Base-by-base conservation (phyloP, 2,797 vertebrate species). In the Oreonectes daqikongensis region DNA sequence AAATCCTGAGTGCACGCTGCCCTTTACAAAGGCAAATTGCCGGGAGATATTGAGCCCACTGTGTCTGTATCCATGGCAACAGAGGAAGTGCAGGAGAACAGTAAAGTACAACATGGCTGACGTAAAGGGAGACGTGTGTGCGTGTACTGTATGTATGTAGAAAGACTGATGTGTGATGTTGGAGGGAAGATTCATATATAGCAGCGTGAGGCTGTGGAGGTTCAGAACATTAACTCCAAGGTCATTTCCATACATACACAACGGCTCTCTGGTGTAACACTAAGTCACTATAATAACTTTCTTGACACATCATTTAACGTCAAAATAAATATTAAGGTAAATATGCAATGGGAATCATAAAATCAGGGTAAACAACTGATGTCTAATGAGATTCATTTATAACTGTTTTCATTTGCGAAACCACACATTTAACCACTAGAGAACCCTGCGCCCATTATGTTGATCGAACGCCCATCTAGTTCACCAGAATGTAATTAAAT, bases 61-160 rank as follows among this genome's bases (percentile, higher is more conserved):
- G 83, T 92, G 90, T 88, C 83, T 71, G 93, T 94, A 92, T 89
- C 92, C 91, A 93, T 94, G 91, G 93, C 88, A 94, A 94, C 93
- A 88, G 87, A 89, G 88, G 87, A 90, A 89, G 85, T 83, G 88
- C 87, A 81, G 84, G 88, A 75, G 86, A 82, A 81, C 87, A 86
- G 89, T 87, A 85, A 90, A 89, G 87, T 85, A 86, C 82, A 53
- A 84, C 83, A 82, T 77, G 81, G 85, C 84, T 90, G 90, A 92
- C 72, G 83, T 82, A 79, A 75, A 83, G 87, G 83, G 85, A 84
- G 72, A 72, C 20, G 35, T 12, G 57, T 64, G 72, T 65, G 79
- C 84, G 35, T 77, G 44, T 42, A 46, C 77, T 75, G 44, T 42
- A 46, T 79, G 69, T 69, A 26, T 67, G 77, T 8, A 57, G 67